Evolutionary conservation across 2,888 invertebrate genomes (phyloP), one percentile per base, ranked within the genome.

Genomic region (Antheraea yamamai): DNA sequence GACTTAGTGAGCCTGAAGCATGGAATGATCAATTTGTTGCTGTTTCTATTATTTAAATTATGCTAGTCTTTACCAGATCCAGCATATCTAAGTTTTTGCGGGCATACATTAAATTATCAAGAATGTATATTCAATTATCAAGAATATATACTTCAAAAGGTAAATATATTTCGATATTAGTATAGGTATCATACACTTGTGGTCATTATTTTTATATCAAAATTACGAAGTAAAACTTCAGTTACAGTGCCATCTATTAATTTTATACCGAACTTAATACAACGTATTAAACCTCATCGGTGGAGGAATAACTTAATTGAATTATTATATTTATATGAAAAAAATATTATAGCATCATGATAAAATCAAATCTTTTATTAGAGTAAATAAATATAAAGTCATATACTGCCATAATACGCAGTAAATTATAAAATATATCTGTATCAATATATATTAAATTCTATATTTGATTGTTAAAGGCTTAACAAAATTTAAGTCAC

Each of bases 161-260:
- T 2, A 61, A 7, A 47, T 23, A 23, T 23, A 23, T 23, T 20
- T 20, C 18, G 18, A 55, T n/a, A 6, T 20, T 55, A 55, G 55
- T 20, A 55, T 18, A 52, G 52, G 55, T 55, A 55, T n/a, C 6
- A 55, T 6, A 55, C 1, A 55, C 4, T 55, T 55, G 16, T 39
- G 35, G 2, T 39, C 2, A 4, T 18, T 55, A 55, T 16, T 8
- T 64, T 26, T 64, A 26, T 26, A 64, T 14, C 14, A 12, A 58
- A 64, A 3, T 26, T 64, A 26, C 30, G 14, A 16, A 30, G 16
- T 20, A 26, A 39, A 47, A 52, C 23, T 58, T 58, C 2, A 23
- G 51, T 18, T 35, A 23, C 18, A 74, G 58, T 39, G 74, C 74
- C 74, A 88, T 81, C 89, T 89, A 80, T 30, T 68, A 7, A 10